Percentiles rank a stretch among this genome's conserved stretches.
Evolutionary conservation across 2,797 vertebrate genomes (phyloP).

Genomic region (Caiman crocodilus): DNA sequence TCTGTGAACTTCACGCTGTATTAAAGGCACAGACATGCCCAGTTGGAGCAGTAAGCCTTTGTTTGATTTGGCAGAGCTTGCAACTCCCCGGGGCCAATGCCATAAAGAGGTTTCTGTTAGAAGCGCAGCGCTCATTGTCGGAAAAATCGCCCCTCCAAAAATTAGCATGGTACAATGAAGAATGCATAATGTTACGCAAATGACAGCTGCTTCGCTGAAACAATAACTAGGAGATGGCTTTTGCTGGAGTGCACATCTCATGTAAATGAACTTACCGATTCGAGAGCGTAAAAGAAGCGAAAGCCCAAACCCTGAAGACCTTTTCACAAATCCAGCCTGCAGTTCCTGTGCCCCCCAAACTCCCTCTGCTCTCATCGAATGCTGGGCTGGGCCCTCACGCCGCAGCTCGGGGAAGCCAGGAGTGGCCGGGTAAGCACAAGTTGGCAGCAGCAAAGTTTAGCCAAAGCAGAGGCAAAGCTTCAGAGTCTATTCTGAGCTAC

Average conservation of each 20-base stretch:
- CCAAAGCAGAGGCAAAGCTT: constrained; percentile 44
- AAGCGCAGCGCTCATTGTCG: constrained; percentile 93
- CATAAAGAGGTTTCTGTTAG: constrained; percentile 98
- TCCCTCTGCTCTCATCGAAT: constrained; percentile 51
- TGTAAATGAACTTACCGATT: constrained; percentile 84
- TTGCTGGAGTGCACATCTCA: constrained; percentile 85
- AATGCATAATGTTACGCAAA: constrained; percentile 90
- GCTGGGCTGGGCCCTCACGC: not conserved
- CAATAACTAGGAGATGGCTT: constrained; percentile 88
- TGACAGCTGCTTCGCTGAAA: constrained; percentile 92
- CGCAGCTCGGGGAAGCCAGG: constrained; percentile 24
- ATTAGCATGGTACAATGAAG: constrained; percentile 94
- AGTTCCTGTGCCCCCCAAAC: constrained; percentile 41
- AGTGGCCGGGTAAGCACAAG: rapidly evolving
- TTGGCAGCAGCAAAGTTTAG: constrained; percentile 44
- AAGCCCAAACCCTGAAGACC: constrained; percentile 63
- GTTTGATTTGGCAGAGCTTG: constrained; percentile 94
- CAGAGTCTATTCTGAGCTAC: constrained; percentile 56
- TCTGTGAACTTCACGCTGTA: constrained; percentile 86
- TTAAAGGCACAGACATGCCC: constrained; percentile 89
- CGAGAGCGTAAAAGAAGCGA: constrained; percentile 60
- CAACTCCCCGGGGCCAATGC: constrained; percentile 91
- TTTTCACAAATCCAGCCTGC: constrained; percentile 54
- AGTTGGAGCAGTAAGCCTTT: constrained; percentile 89
- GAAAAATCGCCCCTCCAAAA: constrained; percentile 94